These are phyloP conservation scores for Monarcha castaneiventris DNA, from an alignment of 2,113 vertebrate species.

Conservation along the genomic window DNA sequence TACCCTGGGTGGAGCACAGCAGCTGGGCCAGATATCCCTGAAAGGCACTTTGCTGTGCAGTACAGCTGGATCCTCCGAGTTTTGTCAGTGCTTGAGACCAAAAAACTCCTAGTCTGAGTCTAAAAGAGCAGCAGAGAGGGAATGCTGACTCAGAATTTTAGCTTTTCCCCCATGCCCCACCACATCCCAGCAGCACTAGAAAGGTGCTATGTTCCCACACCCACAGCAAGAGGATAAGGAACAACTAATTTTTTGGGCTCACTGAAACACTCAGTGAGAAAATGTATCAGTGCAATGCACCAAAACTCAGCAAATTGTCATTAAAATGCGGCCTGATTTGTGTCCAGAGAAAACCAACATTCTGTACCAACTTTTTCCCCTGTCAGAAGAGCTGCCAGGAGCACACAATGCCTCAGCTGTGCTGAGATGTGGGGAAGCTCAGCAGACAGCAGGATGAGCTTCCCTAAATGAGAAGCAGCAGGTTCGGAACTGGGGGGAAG, in stretches of 20 bases:
- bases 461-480: background rate
- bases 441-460: background rate
- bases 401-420: background rate
- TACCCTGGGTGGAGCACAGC: conserved; percentile 35
- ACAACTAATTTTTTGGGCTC: background rate
- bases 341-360: background rate
- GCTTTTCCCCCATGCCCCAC: background rate
- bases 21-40: conserved; percentile 23
- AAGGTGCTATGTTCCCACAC: background rate
- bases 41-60: background rate
- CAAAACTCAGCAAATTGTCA: background rate
- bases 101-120: background rate
- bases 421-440: background rate
- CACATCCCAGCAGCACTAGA: background rate
- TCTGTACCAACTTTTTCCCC: background rate
- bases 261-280: background rate
- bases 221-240: background rate
- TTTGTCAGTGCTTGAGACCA: background rate
- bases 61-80: background rate
- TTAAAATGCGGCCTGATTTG: background rate
- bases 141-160: conserved; percentile 15
- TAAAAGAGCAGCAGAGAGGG: background rate
- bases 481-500: background rate
- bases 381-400: background rate
- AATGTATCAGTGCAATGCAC: background rate